These are phyloP conservation scores for Drosophila rufa DNA, from an alignment of 1,140 invertebrate species.

Conservation along the genomic window DNA sequence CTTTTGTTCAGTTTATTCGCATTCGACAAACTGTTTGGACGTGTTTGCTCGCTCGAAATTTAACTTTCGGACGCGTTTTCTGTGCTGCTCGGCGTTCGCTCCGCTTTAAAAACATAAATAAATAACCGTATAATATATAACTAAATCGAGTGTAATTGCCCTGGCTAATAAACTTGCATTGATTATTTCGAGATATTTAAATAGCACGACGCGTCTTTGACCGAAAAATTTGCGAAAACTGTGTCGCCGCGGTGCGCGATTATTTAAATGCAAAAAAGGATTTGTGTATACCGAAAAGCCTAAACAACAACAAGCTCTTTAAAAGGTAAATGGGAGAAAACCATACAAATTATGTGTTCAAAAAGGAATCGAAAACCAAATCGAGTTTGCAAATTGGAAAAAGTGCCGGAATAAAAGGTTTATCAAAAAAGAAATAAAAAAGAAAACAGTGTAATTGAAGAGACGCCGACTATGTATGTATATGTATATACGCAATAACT, in stretches of 20 bases:
- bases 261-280: constrained; percentile 40
- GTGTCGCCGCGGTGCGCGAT: constrained; percentile 8
- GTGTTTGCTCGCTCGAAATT: too few species aligned
- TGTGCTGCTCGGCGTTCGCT: not conserved
- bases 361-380: constrained; percentile 6
- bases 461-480: constrained; percentile 28
- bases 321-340: constrained; percentile 30
- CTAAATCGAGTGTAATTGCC: not conserved
- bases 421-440: not conserved
- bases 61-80: not conserved
- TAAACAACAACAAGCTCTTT: constrained; percentile 33
- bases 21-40: too few species aligned
- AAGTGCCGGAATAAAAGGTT: constrained; percentile 21
- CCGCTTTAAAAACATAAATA: not conserved
- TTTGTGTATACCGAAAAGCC: constrained; percentile 43
- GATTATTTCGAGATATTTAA: not conserved
- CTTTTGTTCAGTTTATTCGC: too few species aligned
- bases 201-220: not conserved
- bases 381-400: constrained; percentile 13
- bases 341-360: constrained; percentile 1
- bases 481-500: constrained; percentile 15
- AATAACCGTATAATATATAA: not conserved
- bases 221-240: constrained; percentile 5
- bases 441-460: constrained; percentile 21
- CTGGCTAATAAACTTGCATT: not conserved